A percentile compares a stretch with the other conserved stretches of the same genome.
phyloP scores from a whole-genome alignment of 2,113 vertebrate species.

The Strigops habroptila region DNA sequence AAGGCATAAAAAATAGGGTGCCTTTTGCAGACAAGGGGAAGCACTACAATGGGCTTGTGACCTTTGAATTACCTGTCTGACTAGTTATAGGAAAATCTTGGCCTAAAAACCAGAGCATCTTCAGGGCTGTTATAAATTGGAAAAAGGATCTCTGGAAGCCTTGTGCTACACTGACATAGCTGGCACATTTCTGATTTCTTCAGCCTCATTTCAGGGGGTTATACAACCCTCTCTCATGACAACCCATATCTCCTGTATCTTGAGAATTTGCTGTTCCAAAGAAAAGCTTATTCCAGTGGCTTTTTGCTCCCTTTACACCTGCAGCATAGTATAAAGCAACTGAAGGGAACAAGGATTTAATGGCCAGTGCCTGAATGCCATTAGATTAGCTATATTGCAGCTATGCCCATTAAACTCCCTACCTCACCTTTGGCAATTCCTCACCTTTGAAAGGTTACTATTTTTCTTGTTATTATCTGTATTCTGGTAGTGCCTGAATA shows the following conservation, averaged over 20 bases:
- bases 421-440: background rate
- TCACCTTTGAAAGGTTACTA: background rate
- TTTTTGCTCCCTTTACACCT: background rate
- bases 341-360: background rate
- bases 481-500: background rate
- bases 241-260: background rate
- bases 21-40: background rate
- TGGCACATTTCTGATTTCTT: background rate
- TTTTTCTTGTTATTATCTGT: background rate
- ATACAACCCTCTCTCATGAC: background rate
- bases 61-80: background rate
- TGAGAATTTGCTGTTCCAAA: background rate
- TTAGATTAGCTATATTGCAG: background rate
- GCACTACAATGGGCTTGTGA: background rate
- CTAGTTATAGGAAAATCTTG: background rate
- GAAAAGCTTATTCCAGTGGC: background rate
- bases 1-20: background rate
- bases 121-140: background rate
- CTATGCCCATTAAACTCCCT: background rate
- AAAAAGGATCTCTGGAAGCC: background rate
- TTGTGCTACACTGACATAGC: background rate
- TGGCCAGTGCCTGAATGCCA: background rate
- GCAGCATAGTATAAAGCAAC: background rate
- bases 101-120: background rate
- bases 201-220: background rate